Conservation (phyloP, 2,797 vertebrate species). For the Cynodonichthys magdalenae region DNA sequence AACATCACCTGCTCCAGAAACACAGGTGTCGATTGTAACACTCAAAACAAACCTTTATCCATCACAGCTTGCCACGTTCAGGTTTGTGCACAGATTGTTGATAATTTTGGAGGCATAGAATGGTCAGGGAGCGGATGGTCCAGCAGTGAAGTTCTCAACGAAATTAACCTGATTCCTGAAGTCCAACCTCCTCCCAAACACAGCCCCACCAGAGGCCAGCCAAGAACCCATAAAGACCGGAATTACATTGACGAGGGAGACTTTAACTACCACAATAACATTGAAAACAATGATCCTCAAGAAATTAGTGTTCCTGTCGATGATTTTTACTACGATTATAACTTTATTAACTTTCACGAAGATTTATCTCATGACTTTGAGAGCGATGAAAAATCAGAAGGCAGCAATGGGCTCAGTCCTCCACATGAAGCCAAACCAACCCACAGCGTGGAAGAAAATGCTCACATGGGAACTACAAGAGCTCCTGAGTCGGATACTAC, state of each 20-base stretch:
- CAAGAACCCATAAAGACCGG: conserved; percentile 45
- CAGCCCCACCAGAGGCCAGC: conserved; percentile 55
- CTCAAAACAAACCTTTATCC: conserved; percentile 68
- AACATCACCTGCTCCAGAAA: conserved; percentile 83
- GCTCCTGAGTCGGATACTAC: conserved; percentile 30
- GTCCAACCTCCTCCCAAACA: conserved; percentile 52
- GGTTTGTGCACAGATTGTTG: conserved; percentile 70
- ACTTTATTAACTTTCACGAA: conserved; percentile 97
- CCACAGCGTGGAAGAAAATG: conserved; percentile 12
- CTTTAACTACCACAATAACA: conserved; percentile 72
- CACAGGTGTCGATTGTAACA: conserved; percentile 78
- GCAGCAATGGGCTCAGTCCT: conserved; percentile 25
- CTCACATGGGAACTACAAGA: conserved; percentile 36
- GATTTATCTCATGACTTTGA: conserved; percentile 85
- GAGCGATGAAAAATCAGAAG: conserved; percentile 42
- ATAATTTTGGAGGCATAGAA: conserved; percentile 69
- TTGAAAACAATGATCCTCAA: conserved; percentile 65
- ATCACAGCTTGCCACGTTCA: conserved; percentile 67
- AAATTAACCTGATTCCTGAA: conserved; percentile 82
- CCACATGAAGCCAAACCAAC: conserved; percentile 38
- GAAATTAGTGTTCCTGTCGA: conserved; percentile 84
- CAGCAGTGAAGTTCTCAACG: conserved; percentile 86
- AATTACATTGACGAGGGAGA: conserved; percentile 79
- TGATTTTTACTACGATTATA: conserved; percentile 98
- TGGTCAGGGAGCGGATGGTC: conserved; percentile 92